These are phyloP conservation scores for Axinella damicornis DNA, from an alignment of 37 sponge, comb jelly and placozoan genomes.

Conservation along the genomic window DNA sequence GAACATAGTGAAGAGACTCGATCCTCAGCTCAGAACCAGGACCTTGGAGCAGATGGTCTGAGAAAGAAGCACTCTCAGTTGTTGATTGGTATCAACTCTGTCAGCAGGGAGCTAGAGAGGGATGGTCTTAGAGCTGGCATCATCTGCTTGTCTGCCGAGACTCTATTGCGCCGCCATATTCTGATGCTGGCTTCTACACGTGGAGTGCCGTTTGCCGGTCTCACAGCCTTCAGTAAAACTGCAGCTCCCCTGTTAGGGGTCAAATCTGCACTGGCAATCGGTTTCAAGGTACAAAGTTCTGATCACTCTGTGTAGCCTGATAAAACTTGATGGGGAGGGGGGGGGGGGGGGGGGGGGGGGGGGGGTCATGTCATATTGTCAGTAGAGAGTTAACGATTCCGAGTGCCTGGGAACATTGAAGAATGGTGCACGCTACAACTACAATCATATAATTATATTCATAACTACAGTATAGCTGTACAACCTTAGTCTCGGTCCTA, in stretches of 20 bases:
- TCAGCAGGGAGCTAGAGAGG: conserved; percentile 60
- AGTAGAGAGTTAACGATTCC: too few relatives aligned
- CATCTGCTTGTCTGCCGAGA: conserved; percentile 67
- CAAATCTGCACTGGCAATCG: conserved; percentile 66
- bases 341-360: too few relatives aligned
- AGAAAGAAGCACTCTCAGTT: conserved; percentile 45
- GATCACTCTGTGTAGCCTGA: too few relatives aligned
- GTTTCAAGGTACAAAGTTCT: conserved; percentile 59
- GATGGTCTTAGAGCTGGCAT: conserved; percentile 53
- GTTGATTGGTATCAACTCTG: conserved; percentile 65
- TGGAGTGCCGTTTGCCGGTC: conserved; percentile 55
- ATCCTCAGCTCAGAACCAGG: not conserved
- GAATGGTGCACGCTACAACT: too few relatives aligned
- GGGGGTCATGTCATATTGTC: too few relatives aligned
- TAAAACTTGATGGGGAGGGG: too few relatives aligned
- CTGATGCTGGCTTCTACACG: conserved; percentile 60
- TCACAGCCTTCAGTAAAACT: conserved; percentile 42
- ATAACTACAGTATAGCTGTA: too few relatives aligned
- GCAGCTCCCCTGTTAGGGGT: conserved; percentile 53
- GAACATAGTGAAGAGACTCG: not conserved
- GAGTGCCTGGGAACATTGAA: too few relatives aligned
- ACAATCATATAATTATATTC: too few relatives aligned
- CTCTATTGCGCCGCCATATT: conserved; percentile 50
- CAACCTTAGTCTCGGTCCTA: too few relatives aligned
- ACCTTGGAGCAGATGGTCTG: not conserved